These are phyloP conservation scores for Drosophila athabasca DNA, from an alignment of 1,140 invertebrate species.

Conservation along the genomic window DNA sequence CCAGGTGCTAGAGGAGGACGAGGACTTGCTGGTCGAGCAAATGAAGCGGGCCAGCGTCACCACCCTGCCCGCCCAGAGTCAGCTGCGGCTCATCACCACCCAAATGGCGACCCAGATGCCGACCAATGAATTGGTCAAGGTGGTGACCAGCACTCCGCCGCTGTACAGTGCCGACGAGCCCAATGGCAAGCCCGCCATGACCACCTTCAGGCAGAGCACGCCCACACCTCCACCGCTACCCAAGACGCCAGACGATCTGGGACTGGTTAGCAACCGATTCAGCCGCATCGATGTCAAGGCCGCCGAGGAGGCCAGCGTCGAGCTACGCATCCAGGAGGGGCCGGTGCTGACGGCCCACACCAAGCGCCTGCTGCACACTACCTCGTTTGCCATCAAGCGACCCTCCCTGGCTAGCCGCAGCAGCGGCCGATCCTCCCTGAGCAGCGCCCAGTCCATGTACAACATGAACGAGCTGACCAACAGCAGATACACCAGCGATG, in stretches of 20 bases:
- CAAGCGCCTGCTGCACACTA: slow-evolving; percentile 70
- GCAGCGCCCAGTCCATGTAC: slow-evolving; percentile 73
- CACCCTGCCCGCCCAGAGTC: slow-evolving; percentile 43
- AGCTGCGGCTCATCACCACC: slow-evolving; percentile 54
- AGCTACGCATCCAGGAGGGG: slow-evolving; percentile 65
- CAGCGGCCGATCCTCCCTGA: slow-evolving; percentile 69
- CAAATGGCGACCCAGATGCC: slow-evolving; percentile 38
- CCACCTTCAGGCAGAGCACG: slow-evolving; percentile 51
- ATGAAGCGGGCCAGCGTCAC: slow-evolving; percentile 61
- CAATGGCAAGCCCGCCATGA: slow-evolving; percentile 55
- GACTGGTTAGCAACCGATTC: slow-evolving; percentile 65
- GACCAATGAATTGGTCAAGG: slow-evolving; percentile 63
- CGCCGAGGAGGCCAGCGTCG: slow-evolving; percentile 28
- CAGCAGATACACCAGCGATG: slow-evolving; percentile 56
- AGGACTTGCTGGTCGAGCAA: slow-evolving; percentile 54
- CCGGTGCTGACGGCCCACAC: slow-evolving; percentile 59
- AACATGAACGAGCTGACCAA: slow-evolving; percentile 73
- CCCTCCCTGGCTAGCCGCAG: slow-evolving; percentile 70
- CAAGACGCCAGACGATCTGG: slow-evolving; percentile 58
- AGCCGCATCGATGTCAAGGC: slow-evolving; percentile 32
- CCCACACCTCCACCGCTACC: slow-evolving; percentile 23
- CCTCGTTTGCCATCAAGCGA: slow-evolving; percentile 79
- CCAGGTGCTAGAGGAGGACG: slow-evolving; percentile 52
- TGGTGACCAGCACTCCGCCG: slow-evolving; percentile 56
- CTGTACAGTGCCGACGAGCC: slow-evolving; percentile 58